These are phyloP conservation scores for Sciurus niger DNA, from an alignment of 2,113 vertebrate species.

Conservation along the genomic window DNA sequence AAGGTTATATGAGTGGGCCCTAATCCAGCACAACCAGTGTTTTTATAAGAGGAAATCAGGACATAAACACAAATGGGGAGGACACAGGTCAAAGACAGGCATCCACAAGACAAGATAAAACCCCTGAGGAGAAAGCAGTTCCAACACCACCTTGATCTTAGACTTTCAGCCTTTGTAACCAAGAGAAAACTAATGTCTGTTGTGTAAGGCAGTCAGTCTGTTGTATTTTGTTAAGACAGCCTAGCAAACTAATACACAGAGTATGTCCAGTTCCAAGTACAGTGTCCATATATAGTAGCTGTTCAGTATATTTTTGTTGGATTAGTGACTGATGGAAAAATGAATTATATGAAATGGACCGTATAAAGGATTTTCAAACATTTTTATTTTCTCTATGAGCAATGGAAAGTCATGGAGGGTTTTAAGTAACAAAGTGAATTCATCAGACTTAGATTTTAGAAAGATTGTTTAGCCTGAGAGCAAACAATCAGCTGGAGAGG, in stretches of 20 bases:
- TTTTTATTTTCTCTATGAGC: neutral
- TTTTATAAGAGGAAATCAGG: neutral
- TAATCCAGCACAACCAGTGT: neutral
- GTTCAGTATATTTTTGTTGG: constrained; percentile 11
- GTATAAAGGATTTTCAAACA: neutral
- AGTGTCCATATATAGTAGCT: neutral
- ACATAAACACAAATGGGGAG: neutral
- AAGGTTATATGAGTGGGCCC: neutral
- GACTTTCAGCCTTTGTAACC: neutral
- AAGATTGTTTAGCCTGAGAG: neutral
- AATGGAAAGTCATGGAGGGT: neutral
- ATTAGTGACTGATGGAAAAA: constrained; percentile 22
- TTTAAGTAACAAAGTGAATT: constrained; percentile 26
- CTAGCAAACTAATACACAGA: neutral
- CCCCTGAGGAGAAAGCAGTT: neutral
- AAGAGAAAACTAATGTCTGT: neutral
- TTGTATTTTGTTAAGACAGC: neutral
- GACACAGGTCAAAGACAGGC: neutral
- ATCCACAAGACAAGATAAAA: neutral
- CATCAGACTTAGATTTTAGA: neutral
- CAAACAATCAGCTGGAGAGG: neutral
- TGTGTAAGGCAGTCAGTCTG: neutral
- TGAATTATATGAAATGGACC: neutral
- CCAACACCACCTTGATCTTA: neutral
- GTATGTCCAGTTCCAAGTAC: neutral